Percentiles rank a stretch among this genome's conserved stretches.
Conservation (phyloP, 2,113 vertebrate genomes). For the Apus apus region DNA sequence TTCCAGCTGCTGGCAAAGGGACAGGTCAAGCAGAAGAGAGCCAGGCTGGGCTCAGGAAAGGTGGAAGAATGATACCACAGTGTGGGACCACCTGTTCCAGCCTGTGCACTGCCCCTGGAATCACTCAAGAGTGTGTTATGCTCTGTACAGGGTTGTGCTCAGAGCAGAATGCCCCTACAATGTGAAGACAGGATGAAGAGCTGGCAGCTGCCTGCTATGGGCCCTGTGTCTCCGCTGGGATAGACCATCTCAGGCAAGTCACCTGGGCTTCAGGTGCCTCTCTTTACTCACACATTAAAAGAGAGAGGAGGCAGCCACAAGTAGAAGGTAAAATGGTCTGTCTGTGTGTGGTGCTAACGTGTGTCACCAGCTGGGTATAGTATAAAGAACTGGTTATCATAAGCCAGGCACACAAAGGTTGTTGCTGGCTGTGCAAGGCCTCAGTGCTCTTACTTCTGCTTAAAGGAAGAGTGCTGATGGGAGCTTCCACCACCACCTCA, state of each 20-base stretch:
- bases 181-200: neutral
- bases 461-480: neutral
- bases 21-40: neutral
- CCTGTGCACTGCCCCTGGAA: neutral
- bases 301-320: neutral
- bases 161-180: neutral
- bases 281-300: neutral
- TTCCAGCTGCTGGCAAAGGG: neutral
- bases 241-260: neutral
- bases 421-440: neutral
- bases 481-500: neutral
- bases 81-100: neutral
- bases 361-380: neutral
- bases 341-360: neutral
- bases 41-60: neutral
- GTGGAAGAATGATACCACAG: fast-evolving
- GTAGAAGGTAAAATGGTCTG: neutral
- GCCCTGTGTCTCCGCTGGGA: neutral
- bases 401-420: neutral
- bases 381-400: neutral
- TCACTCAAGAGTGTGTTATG: neutral
- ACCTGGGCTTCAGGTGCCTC: neutral
- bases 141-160: neutral
- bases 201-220: neutral
- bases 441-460: neutral